Evolutionary conservation across 2,113 vertebrate genomes (phyloP).

Genomic region (Muntiacus reevesi): DNA sequence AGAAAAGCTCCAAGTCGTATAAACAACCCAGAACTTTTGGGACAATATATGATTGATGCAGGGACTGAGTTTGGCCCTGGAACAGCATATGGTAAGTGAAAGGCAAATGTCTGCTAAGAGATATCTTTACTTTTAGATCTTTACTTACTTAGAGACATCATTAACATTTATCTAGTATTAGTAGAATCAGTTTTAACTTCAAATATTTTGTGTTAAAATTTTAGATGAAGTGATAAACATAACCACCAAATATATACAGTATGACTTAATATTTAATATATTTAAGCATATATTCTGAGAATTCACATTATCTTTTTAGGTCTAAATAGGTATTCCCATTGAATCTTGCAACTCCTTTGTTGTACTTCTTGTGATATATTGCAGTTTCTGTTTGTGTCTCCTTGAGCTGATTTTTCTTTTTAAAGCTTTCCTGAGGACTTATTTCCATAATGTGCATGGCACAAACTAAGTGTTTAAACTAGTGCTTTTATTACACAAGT

Average conservation of each 20-base stretch:
- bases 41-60: slow-evolving; percentile 95
- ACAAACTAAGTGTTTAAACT: not conserved
- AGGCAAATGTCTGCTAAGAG: slow-evolving; percentile 9
- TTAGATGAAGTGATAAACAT: not conserved
- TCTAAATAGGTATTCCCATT: not conserved
- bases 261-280: slow-evolving; percentile 11
- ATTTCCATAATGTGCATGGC: not conserved
- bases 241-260: not conserved
- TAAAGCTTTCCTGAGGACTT: not conserved
- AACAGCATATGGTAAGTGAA: slow-evolving; percentile 93
- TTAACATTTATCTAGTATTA: not conserved
- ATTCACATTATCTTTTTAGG: not conserved
- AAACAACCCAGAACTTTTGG: slow-evolving; percentile 96
- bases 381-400: not conserved
- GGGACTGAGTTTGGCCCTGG: slow-evolving; percentile 96
- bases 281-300: slow-evolving; percentile 10
- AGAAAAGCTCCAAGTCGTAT: slow-evolving; percentile 94
- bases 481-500: not conserved
- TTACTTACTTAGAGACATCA: slow-evolving; percentile 13
- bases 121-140: not conserved
- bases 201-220: slow-evolving; percentile 34
- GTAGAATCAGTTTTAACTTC: slow-evolving; percentile 19
- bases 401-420: not conserved
- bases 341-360: not conserved
- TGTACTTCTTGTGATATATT: not conserved